These are phyloP conservation scores for Anoplius nigerrimus DNA, from an alignment of 2,888 invertebrate species.

Conservation along the genomic window DNA sequence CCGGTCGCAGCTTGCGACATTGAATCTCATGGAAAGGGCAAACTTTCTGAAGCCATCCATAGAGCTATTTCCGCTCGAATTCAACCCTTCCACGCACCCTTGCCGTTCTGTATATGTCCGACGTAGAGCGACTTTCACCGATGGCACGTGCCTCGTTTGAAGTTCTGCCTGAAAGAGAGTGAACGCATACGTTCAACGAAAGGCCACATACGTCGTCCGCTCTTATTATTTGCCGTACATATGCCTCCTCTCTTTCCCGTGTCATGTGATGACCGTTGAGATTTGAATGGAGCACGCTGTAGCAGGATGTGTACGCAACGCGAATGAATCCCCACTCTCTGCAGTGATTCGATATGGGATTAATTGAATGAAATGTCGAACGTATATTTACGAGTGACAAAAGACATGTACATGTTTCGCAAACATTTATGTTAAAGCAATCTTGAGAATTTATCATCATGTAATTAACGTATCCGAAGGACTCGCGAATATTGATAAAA, in stretches of 20 bases:
- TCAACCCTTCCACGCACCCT: conserved; percentile 50
- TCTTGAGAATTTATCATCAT: no score
- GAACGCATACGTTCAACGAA: conserved; percentile 49
- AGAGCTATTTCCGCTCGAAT: conserved; percentile 50
- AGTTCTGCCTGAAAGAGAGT: conserved; percentile 47
- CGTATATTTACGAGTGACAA: no score
- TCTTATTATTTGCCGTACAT: conserved; percentile 52
- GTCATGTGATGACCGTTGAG: conserved; percentile 50
- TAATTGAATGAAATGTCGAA: no score
- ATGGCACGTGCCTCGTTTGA: conserved; percentile 65
- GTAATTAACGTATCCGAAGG: no score
- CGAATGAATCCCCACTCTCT: no score
- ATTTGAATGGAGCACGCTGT: conserved; percentile 26
- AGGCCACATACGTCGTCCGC: conserved; percentile 47
- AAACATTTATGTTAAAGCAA: no score
- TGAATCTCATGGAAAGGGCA: conserved; percentile 30
- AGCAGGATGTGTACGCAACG: background rate
- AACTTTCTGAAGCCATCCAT: conserved; percentile 40
- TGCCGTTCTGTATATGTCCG: conserved; percentile 39
- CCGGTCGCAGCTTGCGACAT: no score
- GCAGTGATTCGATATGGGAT: no score
- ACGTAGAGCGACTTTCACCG: conserved; percentile 58
- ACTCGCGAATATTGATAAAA: no score
- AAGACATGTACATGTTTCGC: no score
- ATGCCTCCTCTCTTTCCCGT: conserved; percentile 42